Conservation (phyloP, 2,888 invertebrate species). For the Onthophagus sagittarius region DNA sequence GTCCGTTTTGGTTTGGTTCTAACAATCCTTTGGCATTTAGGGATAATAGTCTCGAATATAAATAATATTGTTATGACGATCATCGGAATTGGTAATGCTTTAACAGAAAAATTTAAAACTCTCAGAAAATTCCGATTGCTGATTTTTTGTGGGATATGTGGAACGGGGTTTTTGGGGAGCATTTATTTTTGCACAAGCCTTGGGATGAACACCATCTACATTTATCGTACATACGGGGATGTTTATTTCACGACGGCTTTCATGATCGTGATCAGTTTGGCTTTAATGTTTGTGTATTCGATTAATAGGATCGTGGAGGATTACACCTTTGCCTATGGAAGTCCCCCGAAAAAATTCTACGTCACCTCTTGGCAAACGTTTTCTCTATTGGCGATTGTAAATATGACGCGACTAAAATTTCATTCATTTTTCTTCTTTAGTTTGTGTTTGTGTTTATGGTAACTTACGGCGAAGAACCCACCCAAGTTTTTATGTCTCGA, state of each 20-base stretch:
- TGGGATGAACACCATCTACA: conserved; percentile 15
- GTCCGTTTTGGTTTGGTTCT: conserved; percentile 4
- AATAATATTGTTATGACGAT: conserved; percentile 16
- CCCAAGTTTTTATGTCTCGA: not conserved
- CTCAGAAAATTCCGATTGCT: conserved; percentile 17
- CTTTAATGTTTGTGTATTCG: conserved; percentile 25
- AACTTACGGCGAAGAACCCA: not conserved
- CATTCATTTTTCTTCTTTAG: no score
- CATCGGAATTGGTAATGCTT: conserved; percentile 20
- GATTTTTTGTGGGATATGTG: conserved; percentile 16
- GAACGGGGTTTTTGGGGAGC: conserved; percentile 13
- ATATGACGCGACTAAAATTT: no score
- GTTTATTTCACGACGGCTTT: conserved; percentile 16
- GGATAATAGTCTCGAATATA: conserved; percentile 15
- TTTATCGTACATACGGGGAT: conserved; percentile 21
- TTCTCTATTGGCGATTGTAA: conserved; percentile 23
- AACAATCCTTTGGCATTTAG: conserved; percentile 22
- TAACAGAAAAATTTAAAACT: conserved; percentile 20
- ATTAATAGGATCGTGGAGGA: conserved; percentile 23
- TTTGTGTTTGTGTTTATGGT: no score
- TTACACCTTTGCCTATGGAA: conserved; percentile 24
- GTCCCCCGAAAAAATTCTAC: conserved; percentile 21
- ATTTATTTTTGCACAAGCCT: conserved; percentile 15
- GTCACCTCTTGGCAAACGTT: conserved; percentile 22
- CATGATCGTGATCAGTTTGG: conserved; percentile 17